Evolutionary conservation across 2,797 vertebrate species (phyloP).

Genomic region (Sebastes iracundus): DNA sequence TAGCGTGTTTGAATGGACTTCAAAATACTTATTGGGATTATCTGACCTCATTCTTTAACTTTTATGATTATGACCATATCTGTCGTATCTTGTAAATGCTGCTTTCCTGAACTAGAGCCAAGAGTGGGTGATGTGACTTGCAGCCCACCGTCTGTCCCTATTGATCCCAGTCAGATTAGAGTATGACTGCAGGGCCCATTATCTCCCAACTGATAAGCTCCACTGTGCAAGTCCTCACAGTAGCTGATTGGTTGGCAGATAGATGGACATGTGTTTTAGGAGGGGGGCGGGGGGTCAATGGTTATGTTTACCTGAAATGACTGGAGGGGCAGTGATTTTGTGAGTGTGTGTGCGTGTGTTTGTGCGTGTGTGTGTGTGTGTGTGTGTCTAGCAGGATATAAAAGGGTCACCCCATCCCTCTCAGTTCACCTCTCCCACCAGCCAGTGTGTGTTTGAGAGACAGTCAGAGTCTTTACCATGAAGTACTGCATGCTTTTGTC

Average conservation of each 20-base stretch:
- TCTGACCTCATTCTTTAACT: not conserved
- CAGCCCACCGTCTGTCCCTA: not conserved
- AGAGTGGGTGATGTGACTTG: constrained; percentile 13
- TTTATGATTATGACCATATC: not conserved
- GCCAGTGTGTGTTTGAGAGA: not conserved
- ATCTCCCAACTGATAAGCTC: constrained; percentile 27
- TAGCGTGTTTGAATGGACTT: not conserved
- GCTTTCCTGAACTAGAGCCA: not conserved
- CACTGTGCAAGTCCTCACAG: constrained; percentile 39
- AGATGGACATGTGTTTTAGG: not conserved
- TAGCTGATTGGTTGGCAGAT: constrained; percentile 23
- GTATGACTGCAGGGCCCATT: not conserved
- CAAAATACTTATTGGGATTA: not conserved
- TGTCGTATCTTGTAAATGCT: not conserved
- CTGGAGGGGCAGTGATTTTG: not conserved
- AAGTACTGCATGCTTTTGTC: constrained; percentile 57
- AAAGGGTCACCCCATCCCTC: not conserved
- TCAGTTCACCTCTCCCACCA: not conserved
- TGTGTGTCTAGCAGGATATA: constrained; percentile 43
- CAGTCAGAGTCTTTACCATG: constrained; percentile 61
- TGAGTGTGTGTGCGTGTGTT: not conserved
- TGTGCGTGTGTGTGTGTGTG: not conserved
- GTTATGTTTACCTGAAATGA: constrained; percentile 56
- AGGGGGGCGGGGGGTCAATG: constrained; percentile 38
- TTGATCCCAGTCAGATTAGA: constrained; percentile 17